Conservation (phyloP, 2,888 invertebrate genomes). For the Oligia latruncula region DNA sequence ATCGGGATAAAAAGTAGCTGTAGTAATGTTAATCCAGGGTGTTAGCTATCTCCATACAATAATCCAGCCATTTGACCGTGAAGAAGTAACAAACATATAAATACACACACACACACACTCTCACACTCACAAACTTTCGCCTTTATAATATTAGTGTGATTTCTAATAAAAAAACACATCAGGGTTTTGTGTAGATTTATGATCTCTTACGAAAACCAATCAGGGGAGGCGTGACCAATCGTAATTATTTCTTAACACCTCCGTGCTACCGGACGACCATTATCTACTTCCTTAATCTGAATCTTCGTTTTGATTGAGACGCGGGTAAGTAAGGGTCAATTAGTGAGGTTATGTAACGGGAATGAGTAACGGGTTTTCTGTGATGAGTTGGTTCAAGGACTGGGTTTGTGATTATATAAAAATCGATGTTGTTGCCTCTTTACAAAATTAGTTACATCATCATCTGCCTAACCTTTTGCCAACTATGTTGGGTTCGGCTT, state of each 20-base stretch:
- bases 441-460: not conserved
- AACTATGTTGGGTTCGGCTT: not conserved
- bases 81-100: too few relatives aligned
- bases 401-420: not conserved
- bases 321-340: slow-evolving; percentile 79
- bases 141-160: not conserved
- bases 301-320: slow-evolving; percentile 82
- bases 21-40: too few relatives aligned
- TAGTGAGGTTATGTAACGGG: slow-evolving; percentile 74
- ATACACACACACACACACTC: too few relatives aligned
- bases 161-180: slow-evolving; percentile 81
- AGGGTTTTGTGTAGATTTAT: slow-evolving; percentile 82
- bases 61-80: too few relatives aligned
- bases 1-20: too few relatives aligned
- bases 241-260: slow-evolving; percentile 90
- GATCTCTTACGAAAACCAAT: slow-evolving; percentile 87
- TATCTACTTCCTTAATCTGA: slow-evolving; percentile 80
- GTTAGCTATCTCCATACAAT: too few relatives aligned
- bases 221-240: slow-evolving; percentile 84
- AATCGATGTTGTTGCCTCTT: not conserved
- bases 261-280: slow-evolving; percentile 84
- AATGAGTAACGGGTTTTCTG: slow-evolving; percentile 34
- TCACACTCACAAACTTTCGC: too few relatives aligned
- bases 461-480: not conserved
- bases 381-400: not conserved